Base-by-base conservation (phyloP, 2,113 vertebrate species). In the Psophia crepitans region DNA sequence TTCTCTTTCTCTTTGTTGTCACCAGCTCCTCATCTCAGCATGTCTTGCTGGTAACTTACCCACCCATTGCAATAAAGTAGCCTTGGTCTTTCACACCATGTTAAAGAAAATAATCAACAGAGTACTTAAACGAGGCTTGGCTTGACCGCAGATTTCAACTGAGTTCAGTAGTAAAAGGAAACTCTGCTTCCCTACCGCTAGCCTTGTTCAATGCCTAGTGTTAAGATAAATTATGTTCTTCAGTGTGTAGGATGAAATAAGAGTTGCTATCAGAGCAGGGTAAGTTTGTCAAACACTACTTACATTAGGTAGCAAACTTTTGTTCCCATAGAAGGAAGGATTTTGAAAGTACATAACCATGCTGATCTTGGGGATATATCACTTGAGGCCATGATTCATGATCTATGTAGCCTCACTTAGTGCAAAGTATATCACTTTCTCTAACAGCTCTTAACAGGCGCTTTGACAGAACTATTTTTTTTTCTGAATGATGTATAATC, bases 401-500 rank as follows among this genome's bases (percentile, higher is more conserved):
- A 89, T 68, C 73, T 78, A 11, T 43, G 44, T 53, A 87, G 53
- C 58, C n/a, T 57, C 27, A 44, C 18, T 83, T 56, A 53, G 11
- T 81, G 63, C 22, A 77, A 78, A 80, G 14, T 71, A 33, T 74
- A 88, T 69, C 0, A 87, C 84, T 97, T 95, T 88, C 90, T 96
- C 92, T 92, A 56, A 65, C 81, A 56, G 64, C 41, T 46, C 20
- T 89, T 87, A 95, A 81, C 35, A 79, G 60, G 8, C 27, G 68
- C 77, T 82, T 93, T 41, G 74, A 91, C 74, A 65, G 87, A 97
- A 79, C 87, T 94, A 70, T 68, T 96, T 97, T 97, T 97, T 96
- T 76, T 92, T 96, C 94, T 96, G 96, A 94, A 95, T 95, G 53
- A 82, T 93, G 93, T 53, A 66, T 84, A 95, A 97, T 96, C 95